A percentile compares a stretch with the other conserved stretches of the same genome.
Evolutionary conservation across 2,888 invertebrate genomes (phyloP).

Genomic region (Drosophila subsilvestris): DNA sequence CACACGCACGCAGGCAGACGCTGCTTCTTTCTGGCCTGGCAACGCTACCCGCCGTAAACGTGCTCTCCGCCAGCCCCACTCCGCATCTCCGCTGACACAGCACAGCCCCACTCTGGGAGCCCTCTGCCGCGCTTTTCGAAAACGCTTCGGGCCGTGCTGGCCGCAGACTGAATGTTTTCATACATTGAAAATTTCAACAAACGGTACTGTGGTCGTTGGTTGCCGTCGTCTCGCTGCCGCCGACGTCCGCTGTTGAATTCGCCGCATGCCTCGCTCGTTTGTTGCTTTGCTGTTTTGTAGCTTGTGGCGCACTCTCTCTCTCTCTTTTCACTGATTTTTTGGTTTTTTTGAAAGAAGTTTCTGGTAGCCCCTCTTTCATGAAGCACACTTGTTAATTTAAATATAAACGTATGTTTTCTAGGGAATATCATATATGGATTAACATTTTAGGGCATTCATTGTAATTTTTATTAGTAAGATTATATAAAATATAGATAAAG

Average conservation of each 20-base stretch:
- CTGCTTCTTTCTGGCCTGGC: slow-evolving; percentile 2
- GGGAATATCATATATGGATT: background rate
- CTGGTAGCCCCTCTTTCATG: slow-evolving; percentile 15
- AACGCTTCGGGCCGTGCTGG: slow-evolving; percentile 73
- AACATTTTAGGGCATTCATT: background rate
- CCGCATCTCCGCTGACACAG: slow-evolving; percentile 23
- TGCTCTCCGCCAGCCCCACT: slow-evolving; percentile 22
- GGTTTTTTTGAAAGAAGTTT: slow-evolving; percentile 34
- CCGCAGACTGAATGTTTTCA: slow-evolving; percentile 76
- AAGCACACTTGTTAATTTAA: background rate
- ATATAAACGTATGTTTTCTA: background rate
- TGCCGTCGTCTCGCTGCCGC: slow-evolving; percentile 53
- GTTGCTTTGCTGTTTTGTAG: slow-evolving; percentile 46
- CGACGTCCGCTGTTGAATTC: slow-evolving; percentile 58
- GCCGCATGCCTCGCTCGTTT: slow-evolving; percentile 40
- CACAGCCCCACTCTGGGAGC: slow-evolving; percentile 59
- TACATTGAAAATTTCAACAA: slow-evolving; percentile 75
- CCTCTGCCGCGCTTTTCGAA: slow-evolving; percentile 69
- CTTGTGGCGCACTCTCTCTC: slow-evolving; percentile 41
- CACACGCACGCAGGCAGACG: slow-evolving; percentile 9
- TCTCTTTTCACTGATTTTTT: slow-evolving; percentile 31
- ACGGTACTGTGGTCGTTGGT: slow-evolving; percentile 50
- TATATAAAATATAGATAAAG: background rate
- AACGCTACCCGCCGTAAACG: slow-evolving; percentile 24
- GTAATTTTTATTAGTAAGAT: background rate